Evolutionary conservation across 2,797 vertebrate species (phyloP).

Genomic region (Micromesistius poutassou): DNA sequence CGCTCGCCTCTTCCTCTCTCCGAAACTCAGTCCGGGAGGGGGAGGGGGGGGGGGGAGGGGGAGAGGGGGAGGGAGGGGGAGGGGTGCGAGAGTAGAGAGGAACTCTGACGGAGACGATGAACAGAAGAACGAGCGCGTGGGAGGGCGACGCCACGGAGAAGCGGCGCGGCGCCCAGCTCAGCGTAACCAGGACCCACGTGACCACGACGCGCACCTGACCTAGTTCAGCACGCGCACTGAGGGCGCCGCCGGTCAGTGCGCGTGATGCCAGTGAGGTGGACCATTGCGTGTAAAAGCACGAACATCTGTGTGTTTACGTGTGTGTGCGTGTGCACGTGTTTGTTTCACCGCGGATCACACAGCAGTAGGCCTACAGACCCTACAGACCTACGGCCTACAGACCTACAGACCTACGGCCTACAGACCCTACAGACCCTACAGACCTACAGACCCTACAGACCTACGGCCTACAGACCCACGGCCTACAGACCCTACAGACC

Average conservation of each 20-base stretch:
- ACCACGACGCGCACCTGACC: not conserved
- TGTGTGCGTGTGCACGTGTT: no score
- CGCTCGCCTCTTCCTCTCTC: slow-evolving; percentile 46
- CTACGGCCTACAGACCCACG: no score
- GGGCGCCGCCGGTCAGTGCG: not conserved
- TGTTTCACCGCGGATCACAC: slow-evolving; percentile 18
- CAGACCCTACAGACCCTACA: no score
- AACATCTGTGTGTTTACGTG: not conserved
- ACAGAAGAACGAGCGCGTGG: no score
- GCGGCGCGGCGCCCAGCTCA: not conserved
- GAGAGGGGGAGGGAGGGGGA: slow-evolving; percentile 36
- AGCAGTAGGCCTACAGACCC: not conserved
- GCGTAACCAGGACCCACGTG: not conserved
- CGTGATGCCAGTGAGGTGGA: not conserved
- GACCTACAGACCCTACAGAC: no score
- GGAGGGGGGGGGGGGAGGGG: slow-evolving; percentile 13
- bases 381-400: no score
- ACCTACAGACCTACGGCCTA: no score
- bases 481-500: no score
- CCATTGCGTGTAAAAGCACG: no score
- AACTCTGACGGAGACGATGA: not conserved
- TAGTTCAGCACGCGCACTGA: not conserved
- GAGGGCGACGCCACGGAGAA: not conserved
- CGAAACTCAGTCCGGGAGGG: slow-evolving; percentile 47
- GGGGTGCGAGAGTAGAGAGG: slow-evolving; percentile 36